Evolutionary conservation across 2,888 invertebrate genomes (phyloP), one percentile per base, ranked within the genome.

Genomic region (Meloe dianella): DNA sequence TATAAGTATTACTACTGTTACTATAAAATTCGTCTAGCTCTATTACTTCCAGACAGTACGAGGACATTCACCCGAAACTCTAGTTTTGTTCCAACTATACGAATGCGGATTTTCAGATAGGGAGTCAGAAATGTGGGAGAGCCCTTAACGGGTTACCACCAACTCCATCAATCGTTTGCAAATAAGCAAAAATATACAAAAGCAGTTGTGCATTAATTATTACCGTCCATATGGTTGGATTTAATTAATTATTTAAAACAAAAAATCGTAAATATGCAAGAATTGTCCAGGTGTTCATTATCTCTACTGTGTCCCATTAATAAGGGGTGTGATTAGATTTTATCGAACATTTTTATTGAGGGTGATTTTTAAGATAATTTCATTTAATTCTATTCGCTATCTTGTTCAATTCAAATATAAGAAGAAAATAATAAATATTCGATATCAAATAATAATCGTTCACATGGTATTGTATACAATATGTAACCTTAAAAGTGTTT

Each of bases 31-130:
- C 58, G 73, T 74, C 75, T 74, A 75, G 70, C 68, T 47, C 41
- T 54, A 54, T 54, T 54, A 54, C 66, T 71, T 67, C 74, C 71
- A 72, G 66, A 69, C 64, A 68, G 65, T 60, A 65, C 6, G 69
- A 73, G 76, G 75, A 61, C 75, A 72, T 75, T 77, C 74, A 75
- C 74, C 73, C 69, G 65, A 58, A 63, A 67, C 41, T 64, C 63
- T 47, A 64, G 54, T 60, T 66, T 63, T 60, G 58, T 22, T 24
- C 22, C 30, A 59, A 59, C 59, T 24, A 54, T 54, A 54, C 24
- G 22, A 24, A 24, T 54, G 22, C 22, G 54, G 22, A 54, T 54
- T 54, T 54, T 12, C 24, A 24, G 54, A 54, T 24, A 54, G 24
- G 22, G 54, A 54, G 12, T 54, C 24, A 12, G 3, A 20, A 54